Evolutionary conservation across 2,113 vertebrate species (phyloP), one percentile per base, ranked within the genome.

Genomic region (Hyaena hyaena): DNA sequence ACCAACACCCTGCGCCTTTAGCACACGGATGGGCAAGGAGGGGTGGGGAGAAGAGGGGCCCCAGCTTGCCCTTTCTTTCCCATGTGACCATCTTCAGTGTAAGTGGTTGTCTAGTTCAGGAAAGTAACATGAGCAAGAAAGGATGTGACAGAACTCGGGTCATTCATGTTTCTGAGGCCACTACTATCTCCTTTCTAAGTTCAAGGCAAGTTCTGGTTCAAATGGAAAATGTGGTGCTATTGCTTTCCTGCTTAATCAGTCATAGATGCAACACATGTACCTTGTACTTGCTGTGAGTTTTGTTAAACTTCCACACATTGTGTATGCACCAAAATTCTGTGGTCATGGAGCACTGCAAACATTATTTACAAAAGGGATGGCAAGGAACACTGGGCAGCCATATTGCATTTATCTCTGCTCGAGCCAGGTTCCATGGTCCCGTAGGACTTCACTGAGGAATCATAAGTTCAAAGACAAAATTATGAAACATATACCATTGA

Each of bases 1-100:
- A 9, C 35, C 2, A 9, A 35, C 0, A 5, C 6, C 43, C 2
- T 10, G 33, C 9, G 3, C 39, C 17, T 65, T 73, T 45, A 4
- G n/a, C 55, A 48, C 11, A 23, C 17, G 16, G 35, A 7, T 28
- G 65, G 35, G 68, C 1, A 24, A 68, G 76, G 10, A 55, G 4
- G 3, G 8, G 11, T 17, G 3, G 6, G 79, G 28, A 65, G n/a
- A 80, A 21, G 5, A 10, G 58, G 58, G 7, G 21, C 16, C 74
- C 1, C 33, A 6, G 12, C 10, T 31, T 48, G 48, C 28, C 39
- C 24, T 63, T 53, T 24, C 80, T 9, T 66, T 61, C 24, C 24
- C 12, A 3, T 26, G 23, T 8, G 9, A 2, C 43, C 33, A 43
- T 61, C 45, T 43, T 19, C 11, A n/a, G 10, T 33, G 17, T 28